Conservation (phyloP, 1,140 invertebrate genomes). For the Drosophila chauvacae region DNA sequence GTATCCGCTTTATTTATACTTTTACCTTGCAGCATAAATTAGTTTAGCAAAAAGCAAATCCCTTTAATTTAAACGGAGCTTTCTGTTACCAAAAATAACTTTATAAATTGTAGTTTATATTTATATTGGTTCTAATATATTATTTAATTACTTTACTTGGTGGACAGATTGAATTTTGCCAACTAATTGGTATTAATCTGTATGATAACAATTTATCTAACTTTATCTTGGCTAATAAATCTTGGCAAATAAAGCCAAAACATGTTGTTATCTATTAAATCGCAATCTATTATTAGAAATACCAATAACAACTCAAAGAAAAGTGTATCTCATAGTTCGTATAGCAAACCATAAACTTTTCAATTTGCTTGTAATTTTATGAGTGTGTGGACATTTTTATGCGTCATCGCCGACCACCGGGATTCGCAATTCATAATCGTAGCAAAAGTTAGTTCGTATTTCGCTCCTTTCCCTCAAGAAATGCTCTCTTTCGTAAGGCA, state of each 20-base stretch:
- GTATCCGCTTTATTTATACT: too few species aligned
- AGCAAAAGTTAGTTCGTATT: constrained; percentile 12
- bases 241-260: too few species aligned
- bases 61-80: neutral
- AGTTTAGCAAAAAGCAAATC: neutral
- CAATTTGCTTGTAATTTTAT: constrained; percentile 20
- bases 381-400: neutral
- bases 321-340: neutral
- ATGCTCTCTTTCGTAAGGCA: constrained; percentile 5
- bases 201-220: neutral
- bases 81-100: neutral
- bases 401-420: constrained; percentile 11
- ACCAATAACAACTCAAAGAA: rapidly evolving
- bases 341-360: too few species aligned
- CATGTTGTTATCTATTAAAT: neutral
- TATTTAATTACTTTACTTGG: neutral
- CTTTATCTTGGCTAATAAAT: neutral
- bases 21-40: too few species aligned
- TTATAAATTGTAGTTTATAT: neutral
- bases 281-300: neutral
- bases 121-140: neutral
- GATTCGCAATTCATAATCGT: constrained; percentile 46
- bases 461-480: neutral
- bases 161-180: neutral
- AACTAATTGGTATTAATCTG: neutral